Conservation (phyloP, 92 coral and sea anemone genomes). For the Porites divaricata region DNA sequence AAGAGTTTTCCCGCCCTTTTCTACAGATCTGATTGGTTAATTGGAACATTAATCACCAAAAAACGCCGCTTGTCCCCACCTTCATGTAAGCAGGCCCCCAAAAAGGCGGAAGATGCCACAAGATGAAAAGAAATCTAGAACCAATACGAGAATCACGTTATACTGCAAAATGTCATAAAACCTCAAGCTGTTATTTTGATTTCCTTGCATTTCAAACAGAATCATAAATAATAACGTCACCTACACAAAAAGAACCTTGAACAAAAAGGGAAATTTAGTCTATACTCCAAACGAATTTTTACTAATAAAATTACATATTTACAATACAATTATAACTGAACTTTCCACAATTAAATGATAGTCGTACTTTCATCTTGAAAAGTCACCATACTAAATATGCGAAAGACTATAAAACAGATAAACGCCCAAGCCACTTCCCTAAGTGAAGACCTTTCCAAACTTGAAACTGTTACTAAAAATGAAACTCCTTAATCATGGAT, state of each 20-base stretch:
- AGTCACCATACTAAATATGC: not conserved
- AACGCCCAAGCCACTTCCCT: not conserved
- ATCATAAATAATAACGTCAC: conserved; percentile 12
- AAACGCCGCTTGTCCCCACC: too few species aligned
- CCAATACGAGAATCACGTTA: too few species aligned
- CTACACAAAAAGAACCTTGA: not conserved
- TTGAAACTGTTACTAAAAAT: too few species aligned
- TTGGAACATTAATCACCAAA: too few species aligned
- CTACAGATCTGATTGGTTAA: too few species aligned
- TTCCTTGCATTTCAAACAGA: not conserved
- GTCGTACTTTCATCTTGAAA: not conserved
- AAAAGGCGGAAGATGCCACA: too few species aligned
- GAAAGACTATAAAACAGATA: not conserved
- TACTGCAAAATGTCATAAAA: not conserved
- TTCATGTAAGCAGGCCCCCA: too few species aligned
- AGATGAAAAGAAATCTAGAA: too few species aligned
- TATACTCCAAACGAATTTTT: conserved; percentile 6
- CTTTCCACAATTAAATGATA: conserved; percentile 9
- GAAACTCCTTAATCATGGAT: too few species aligned
- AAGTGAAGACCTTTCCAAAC: too few species aligned
- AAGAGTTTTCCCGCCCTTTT: too few species aligned
- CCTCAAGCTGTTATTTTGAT: not conserved
- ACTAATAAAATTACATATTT: conserved; percentile 26
- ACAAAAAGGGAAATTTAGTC: too few species aligned
- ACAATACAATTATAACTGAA: conserved; percentile 18